These are phyloP conservation scores for Myiagra hebetior DNA, from an alignment of 2,113 vertebrate species.

Conservation along the genomic window DNA sequence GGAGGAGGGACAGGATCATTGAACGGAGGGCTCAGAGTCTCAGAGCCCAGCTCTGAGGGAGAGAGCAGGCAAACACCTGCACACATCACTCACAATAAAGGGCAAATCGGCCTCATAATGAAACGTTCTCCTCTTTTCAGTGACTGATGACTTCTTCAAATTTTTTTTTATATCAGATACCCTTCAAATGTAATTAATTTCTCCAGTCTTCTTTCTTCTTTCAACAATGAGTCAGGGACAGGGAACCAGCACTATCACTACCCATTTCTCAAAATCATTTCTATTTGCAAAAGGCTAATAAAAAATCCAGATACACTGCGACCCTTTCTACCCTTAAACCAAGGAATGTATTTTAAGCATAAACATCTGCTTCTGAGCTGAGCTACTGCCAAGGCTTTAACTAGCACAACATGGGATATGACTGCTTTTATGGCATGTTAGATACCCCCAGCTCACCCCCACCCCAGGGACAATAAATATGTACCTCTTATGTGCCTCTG, in stretches of 20 bases:
- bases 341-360: neutral
- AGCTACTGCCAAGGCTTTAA: neutral
- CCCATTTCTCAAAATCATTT: neutral
- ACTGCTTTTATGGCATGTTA: neutral
- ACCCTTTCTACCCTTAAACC: neutral
- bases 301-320: neutral
- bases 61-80: neutral
- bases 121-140: neutral
- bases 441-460: neutral
- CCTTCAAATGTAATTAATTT: slow-evolving; percentile 19
- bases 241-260: neutral
- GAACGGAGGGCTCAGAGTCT: neutral
- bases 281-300: neutral
- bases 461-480: no score
- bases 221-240: neutral
- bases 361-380: neutral
- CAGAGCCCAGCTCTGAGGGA: neutral
- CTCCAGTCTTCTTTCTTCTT: neutral
- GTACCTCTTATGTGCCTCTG: neutral
- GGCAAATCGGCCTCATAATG: neutral
- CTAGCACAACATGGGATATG: neutral
- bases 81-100: neutral
- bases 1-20: neutral
- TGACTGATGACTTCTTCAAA: neutral
- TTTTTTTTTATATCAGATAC: neutral